Evolutionary conservation across 2,888 invertebrate genomes (phyloP), one percentile per base, ranked within the genome.

Genomic region (Tipula helvola): DNA sequence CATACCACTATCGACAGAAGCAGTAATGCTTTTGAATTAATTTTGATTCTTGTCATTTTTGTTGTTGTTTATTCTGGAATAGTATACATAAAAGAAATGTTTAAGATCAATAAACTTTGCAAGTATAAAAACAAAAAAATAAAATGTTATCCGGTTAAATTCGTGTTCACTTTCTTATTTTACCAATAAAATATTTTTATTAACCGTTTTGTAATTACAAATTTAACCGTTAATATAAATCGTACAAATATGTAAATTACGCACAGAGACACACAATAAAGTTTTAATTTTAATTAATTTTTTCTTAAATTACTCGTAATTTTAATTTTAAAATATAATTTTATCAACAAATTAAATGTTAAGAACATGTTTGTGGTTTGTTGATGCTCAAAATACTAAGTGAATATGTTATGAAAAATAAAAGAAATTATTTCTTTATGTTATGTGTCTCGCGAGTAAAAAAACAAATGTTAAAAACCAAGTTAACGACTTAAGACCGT

Each of bases 1-100:
- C 93, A 93, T 89, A 94, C 90, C 8, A 94, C 92, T 86, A 92
- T 91, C 88, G 93, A 91, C 7, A 92, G 91, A 88, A 94, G 89
- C 91, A 93, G 92, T 88, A 93, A 90, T 94, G 94, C 36, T 84
- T 13, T 84, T 16, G 36, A 41, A 71, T 71, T 71, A 28, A 71
- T 28, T 39, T 84, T 84, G 16, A 84, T 84, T 36, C 84, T 84
- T 39, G 84, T 84, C 84, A 84, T 84, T 84, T 84, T 28, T 28
- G 1, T 28, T 28, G 28, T 28, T 28, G 28, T 28, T 28, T 83
- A 4, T 52, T 52, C 28, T 71, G 4, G n/a, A 57, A 16, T 57
- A 3, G 7, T 3, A 39, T 39, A 39, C 7, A 7, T 52, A 7
- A 18, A 52, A 52, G 12, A 71, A 71, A 71, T 71, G 28, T 71